Conservation (phyloP, 2,888 invertebrate genomes). For the Meganola albula region DNA sequence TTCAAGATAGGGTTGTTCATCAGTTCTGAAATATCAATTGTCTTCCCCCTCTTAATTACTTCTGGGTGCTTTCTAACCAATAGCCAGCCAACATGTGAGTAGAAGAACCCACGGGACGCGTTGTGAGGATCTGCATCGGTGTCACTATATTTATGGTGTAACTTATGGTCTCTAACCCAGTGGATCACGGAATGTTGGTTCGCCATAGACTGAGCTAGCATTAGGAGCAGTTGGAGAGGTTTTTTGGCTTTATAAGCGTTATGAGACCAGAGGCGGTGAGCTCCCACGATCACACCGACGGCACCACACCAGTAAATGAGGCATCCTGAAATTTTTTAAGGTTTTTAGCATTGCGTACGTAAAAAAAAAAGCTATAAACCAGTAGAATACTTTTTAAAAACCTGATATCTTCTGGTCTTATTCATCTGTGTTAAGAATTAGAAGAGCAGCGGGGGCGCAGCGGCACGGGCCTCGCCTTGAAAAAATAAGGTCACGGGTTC, state of each 20-base stretch:
- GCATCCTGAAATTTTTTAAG: too few species aligned
- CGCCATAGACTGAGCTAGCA: constrained; percentile 33
- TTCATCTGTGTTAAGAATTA: too few species aligned
- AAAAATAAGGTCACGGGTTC: too few species aligned
- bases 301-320: constrained; percentile 8
- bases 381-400: too few species aligned
- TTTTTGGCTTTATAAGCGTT: constrained; percentile 33
- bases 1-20: constrained; percentile 80
- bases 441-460: too few species aligned
- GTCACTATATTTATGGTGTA: constrained; percentile 77
- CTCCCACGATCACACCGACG: constrained; percentile 33
- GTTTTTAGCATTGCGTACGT: too few species aligned
- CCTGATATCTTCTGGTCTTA: too few species aligned
- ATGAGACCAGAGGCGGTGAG: constrained; percentile 37
- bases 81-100: constrained; percentile 89
- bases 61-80: constrained; percentile 85
- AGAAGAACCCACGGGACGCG: constrained; percentile 89
- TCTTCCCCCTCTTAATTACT: constrained; percentile 81
- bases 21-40: constrained; percentile 83
- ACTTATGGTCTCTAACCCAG: constrained; percentile 35
- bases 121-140: too few species aligned
- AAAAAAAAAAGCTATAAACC: too few species aligned
- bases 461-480: too few species aligned
- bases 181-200: constrained; percentile 36
- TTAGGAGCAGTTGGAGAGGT: constrained; percentile 33